Conservation (phyloP, 2,113 vertebrate species). For the Tenebrosternarchus preto region DNA sequence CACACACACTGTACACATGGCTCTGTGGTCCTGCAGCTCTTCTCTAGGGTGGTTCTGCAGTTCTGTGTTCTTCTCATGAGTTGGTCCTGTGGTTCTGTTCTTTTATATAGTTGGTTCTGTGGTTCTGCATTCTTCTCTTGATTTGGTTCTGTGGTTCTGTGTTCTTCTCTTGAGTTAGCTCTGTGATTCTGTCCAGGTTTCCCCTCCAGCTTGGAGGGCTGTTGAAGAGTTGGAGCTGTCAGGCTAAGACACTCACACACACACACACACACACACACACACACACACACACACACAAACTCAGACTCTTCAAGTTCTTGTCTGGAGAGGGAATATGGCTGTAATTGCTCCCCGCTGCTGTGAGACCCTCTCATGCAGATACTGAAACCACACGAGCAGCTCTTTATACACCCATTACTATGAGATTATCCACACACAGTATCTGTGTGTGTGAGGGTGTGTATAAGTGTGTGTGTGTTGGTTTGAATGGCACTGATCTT, state of each 20-base stretch:
- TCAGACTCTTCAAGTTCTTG: not conserved
- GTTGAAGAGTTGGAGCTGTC: not conserved
- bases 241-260: slow-evolving; percentile 5
- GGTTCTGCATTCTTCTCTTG: too few species aligned
- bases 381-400: not conserved
- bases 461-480: slow-evolving; percentile 4
- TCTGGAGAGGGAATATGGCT: not conserved
- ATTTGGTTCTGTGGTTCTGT: too few species aligned
- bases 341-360: slow-evolving; percentile 9
- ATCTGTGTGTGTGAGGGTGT: slow-evolving; percentile 24
- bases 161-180: too few species aligned
- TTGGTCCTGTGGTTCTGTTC: too few species aligned
- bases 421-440: not conserved
- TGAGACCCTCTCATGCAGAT: not conserved
- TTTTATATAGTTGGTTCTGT: too few species aligned
- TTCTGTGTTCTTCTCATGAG: too few species aligned
- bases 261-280: not conserved
- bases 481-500: not conserved
- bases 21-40: too few species aligned
- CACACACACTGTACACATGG: too few species aligned
- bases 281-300: slow-evolving; percentile 17
- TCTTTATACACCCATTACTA: too few species aligned
- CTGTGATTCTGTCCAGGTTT: too few species aligned
- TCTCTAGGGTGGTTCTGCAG: too few species aligned
- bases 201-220: not conserved